Evolutionary conservation across 2,797 vertebrate species (phyloP).

Genomic region (Poecilia picta): DNA sequence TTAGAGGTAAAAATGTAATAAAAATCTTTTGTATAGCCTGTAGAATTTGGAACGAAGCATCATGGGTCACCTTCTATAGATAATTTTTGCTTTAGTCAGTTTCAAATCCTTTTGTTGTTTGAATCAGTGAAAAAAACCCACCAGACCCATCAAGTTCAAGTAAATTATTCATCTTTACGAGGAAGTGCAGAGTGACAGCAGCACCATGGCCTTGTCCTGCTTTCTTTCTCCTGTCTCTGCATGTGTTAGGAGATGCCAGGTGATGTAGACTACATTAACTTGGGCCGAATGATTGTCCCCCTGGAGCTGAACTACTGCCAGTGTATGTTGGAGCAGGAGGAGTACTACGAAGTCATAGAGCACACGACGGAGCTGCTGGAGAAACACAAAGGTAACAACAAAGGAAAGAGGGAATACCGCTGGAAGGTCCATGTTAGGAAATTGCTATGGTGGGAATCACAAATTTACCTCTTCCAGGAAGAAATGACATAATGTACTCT

Average conservation of each 20-base stretch:
- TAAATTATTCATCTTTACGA: constrained; percentile 39
- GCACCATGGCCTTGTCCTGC: constrained; percentile 5
- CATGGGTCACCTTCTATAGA: too few species aligned
- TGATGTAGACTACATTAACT: constrained; percentile 81
- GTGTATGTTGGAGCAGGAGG: constrained; percentile 84
- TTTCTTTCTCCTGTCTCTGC: constrained; percentile 31
- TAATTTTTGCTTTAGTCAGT: not conserved
- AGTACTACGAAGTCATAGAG: constrained; percentile 84
- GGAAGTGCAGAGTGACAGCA: constrained; percentile 23
- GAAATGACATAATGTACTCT: not conserved
- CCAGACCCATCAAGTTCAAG: not conserved
- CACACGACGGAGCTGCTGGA: constrained; percentile 80
- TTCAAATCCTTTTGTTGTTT: constrained; percentile 15
- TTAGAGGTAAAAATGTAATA: too few species aligned
- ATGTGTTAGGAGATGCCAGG: constrained; percentile 82
- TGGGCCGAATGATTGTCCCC: constrained; percentile 80
- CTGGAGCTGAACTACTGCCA: constrained; percentile 86
- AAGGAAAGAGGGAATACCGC: not conserved
- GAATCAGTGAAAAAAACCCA: constrained; percentile 19
- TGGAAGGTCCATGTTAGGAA: not conserved
- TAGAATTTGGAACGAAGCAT: too few species aligned
- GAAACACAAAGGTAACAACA: constrained; percentile 80
- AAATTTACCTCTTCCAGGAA: not conserved
- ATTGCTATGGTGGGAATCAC: not conserved
- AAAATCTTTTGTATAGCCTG: too few species aligned